phyloP scores from a whole-genome alignment of 64 coral and sea anemone species.

The Montipora cactus region DNA sequence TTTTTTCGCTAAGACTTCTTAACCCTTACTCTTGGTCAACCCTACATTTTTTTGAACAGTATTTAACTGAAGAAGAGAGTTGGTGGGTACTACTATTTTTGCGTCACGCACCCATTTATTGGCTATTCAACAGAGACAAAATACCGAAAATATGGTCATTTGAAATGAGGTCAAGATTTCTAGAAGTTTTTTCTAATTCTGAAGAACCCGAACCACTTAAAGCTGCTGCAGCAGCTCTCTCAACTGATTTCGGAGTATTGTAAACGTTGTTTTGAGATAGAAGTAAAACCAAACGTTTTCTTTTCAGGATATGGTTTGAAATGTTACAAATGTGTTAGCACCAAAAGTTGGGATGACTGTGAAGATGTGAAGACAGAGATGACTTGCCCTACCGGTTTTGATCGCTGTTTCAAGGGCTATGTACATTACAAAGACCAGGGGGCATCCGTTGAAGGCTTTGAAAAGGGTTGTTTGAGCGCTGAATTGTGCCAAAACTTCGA shows the following conservation, averaged over 20 bases:
- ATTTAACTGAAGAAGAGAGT: background rate
- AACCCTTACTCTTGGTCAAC: background rate
- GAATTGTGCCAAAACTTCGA: background rate
- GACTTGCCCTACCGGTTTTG: background rate
- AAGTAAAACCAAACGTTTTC: background rate
- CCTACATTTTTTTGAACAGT: background rate
- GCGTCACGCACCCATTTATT: too few species aligned
- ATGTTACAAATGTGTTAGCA: background rate
- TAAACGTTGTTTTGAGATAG: too few species aligned
- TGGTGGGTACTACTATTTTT: too few species aligned
- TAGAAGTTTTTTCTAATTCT: too few species aligned
- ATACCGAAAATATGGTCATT: too few species aligned
- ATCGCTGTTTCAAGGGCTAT: background rate
- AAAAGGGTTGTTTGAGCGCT: background rate
- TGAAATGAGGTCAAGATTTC: too few species aligned
- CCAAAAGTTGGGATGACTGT: constrained; percentile 5
- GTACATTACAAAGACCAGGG: background rate
- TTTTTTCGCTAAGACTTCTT: background rate
- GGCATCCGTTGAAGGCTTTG: background rate
- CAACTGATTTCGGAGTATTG: too few species aligned
- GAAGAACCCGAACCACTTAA: too few species aligned
- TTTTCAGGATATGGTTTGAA: background rate
- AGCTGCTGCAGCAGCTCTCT: too few species aligned
- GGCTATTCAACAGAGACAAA: too few species aligned
- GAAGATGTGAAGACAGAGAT: background rate